A percentile compares a stretch with the other conserved stretches of the same genome.
Conservation (phyloP, 2,113 vertebrate species). For the Xiphophorus hellerii region DNA sequence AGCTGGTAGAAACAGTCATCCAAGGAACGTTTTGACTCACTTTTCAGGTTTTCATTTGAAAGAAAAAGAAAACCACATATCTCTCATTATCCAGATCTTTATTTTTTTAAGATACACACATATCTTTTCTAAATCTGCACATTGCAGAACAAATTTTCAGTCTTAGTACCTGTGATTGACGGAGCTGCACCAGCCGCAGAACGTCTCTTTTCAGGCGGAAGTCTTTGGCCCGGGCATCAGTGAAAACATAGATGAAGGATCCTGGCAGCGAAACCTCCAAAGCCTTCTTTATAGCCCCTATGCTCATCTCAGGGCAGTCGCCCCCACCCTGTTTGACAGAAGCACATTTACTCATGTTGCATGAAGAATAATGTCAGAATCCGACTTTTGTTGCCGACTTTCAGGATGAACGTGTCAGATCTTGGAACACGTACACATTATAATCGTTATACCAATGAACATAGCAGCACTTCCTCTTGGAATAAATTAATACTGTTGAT, state of each 20-base stretch:
- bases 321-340: conserved; percentile 86
- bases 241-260: conserved; percentile 94
- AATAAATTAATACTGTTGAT: background rate
- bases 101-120: background rate
- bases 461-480: background rate
- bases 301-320: conserved; percentile 95
- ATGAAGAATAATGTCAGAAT: background rate
- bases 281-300: conserved; percentile 89
- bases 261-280: conserved; percentile 88
- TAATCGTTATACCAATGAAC: background rate
- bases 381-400: background rate
- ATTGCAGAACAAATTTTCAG: background rate
- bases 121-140: background rate
- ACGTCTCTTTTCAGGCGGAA: conserved; percentile 86
- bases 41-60: background rate
- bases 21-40: background rate
- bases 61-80: background rate
- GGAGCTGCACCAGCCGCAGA: conserved; percentile 87
- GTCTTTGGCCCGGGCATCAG: conserved; percentile 93
- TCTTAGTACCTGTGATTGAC: conserved; percentile 88
- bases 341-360: conserved; percentile 12
- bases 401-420: background rate
- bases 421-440: background rate
- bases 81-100: background rate
- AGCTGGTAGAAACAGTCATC: no score